phyloP scores from a whole-genome alignment of 2,888 invertebrate species.

The Lamproptera curius region DNA sequence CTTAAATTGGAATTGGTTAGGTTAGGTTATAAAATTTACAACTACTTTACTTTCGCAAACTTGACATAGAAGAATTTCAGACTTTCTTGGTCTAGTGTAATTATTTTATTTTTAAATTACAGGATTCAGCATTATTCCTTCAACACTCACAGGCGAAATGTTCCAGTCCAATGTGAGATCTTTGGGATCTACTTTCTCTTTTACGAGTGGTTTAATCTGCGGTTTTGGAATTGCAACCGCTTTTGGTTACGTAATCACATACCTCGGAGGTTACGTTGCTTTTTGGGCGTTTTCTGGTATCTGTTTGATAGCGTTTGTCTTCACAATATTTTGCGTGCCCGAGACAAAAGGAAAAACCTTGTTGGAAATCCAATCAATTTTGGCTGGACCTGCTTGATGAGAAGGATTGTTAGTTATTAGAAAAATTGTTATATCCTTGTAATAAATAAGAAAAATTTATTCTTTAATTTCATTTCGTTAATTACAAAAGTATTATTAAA shows the following conservation, averaged over 20 bases:
- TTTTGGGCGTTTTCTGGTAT: constrained; percentile 80
- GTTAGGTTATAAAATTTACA: too few species aligned
- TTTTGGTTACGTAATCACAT: constrained; percentile 28
- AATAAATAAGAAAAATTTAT: too few species aligned
- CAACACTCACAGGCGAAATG: constrained; percentile 29
- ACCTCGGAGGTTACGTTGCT: constrained; percentile 77
- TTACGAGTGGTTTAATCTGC: constrained; percentile 24
- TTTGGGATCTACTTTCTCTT: constrained; percentile 27
- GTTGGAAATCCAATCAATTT: constrained; percentile 86
- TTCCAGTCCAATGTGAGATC: constrained; percentile 31
- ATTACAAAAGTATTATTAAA: too few species aligned
- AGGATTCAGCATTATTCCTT: constrained; percentile 32
- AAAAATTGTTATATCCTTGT: too few species aligned
- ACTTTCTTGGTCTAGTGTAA: too few species aligned
- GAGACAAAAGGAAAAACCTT: constrained; percentile 89
- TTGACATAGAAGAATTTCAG: too few species aligned
- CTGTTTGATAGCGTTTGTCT: constrained; percentile 73
- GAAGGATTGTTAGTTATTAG: too few species aligned
- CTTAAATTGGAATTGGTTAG: too few species aligned
- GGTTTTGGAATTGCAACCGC: constrained; percentile 26
- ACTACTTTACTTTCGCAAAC: too few species aligned
- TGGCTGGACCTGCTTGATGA: too few species aligned
- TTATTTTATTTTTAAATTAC: too few species aligned
- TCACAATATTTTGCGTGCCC: constrained; percentile 82
- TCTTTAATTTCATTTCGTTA: too few species aligned